Evolutionary conservation across 92 coral and sea anemone genomes (phyloP).

Genomic region (Palythoa grandiflora): DNA sequence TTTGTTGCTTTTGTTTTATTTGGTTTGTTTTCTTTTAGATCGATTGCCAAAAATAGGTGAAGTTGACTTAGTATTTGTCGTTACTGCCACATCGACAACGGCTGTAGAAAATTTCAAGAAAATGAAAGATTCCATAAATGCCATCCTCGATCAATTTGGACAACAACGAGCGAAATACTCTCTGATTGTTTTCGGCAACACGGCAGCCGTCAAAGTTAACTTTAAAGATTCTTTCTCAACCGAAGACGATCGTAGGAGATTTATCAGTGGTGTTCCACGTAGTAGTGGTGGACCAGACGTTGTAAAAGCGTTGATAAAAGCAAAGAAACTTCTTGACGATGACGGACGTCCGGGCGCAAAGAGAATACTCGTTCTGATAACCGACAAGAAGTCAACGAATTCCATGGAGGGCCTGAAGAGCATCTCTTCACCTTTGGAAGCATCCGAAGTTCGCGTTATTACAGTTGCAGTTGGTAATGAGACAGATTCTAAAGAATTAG

Average conservation of each 20-base stretch:
- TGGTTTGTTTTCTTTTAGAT: conserved; percentile 4
- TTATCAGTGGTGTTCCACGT: conserved; percentile 18
- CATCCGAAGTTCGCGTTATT: conserved; percentile 11
- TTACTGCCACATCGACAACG: conserved; percentile 56
- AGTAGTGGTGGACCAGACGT: conserved; percentile 34
- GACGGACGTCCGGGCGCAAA: conserved; percentile 24
- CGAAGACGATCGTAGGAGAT: conserved; percentile 33
- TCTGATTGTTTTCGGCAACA: conserved; percentile 76
- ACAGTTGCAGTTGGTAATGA: conserved; percentile 28
- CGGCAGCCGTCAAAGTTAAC: conserved; percentile 63
- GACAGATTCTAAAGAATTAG: conserved; percentile 18
- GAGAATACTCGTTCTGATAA: conserved; percentile 18
- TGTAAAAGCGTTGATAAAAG: conserved; percentile 32
- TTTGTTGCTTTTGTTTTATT: neutral
- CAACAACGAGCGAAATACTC: conserved; percentile 64
- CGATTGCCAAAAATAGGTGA: conserved; percentile 26
- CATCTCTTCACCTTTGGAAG: conserved; percentile 33
- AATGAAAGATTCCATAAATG: conserved; percentile 50
- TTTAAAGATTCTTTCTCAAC: conserved; percentile 76
- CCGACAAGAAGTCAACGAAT: conserved; percentile 30
- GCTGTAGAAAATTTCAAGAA: conserved; percentile 44
- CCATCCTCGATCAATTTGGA: conserved; percentile 46
- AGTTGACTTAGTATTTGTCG: conserved; percentile 56
- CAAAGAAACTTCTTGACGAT: conserved; percentile 8
- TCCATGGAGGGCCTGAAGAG: conserved; percentile 17